Evolutionary conservation across 2,888 invertebrate genomes (phyloP).

Genomic region (Brenthis ino): DNA sequence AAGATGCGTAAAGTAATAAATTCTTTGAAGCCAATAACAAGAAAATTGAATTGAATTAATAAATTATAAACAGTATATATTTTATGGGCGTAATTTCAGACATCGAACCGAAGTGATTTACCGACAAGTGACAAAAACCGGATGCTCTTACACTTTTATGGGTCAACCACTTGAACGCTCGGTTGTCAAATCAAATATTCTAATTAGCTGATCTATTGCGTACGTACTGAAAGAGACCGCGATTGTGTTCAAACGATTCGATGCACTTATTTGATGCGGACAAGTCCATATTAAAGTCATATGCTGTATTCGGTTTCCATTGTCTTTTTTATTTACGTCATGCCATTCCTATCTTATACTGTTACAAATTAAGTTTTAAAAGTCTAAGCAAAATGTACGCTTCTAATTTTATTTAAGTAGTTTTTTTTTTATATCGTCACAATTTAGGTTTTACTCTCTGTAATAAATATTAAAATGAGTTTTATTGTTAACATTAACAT

Average conservation of each 20-base stretch:
- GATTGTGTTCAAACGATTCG: constrained; percentile 26
- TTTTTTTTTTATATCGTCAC: too few species aligned
- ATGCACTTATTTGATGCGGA: constrained; percentile 10
- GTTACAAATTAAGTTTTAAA: neutral
- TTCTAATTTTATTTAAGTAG: too few species aligned
- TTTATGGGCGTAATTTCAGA: constrained; percentile 9
- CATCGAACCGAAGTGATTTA: constrained; percentile 16
- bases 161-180: constrained; percentile 35
- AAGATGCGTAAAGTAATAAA: too few species aligned
- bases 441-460: too few species aligned
- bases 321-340: constrained; percentile 11
- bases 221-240: constrained; percentile 18
- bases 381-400: neutral
- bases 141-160: constrained; percentile 40
- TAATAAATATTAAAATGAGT: too few species aligned
- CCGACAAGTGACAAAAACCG: constrained; percentile 37
- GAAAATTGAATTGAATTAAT: constrained; percentile 1
- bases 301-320: constrained; percentile 13
- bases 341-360: neutral
- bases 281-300: constrained; percentile 13
- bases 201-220: constrained; percentile 37
- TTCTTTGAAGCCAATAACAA: too few species aligned
- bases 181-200: constrained; percentile 40
- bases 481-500: too few species aligned
- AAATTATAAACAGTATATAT: constrained; percentile 9